Percentiles rank a stretch among this genome's conserved stretches.
Conservation (phyloP, 2,113 vertebrate species). For the Syngnathus floridae region DNA sequence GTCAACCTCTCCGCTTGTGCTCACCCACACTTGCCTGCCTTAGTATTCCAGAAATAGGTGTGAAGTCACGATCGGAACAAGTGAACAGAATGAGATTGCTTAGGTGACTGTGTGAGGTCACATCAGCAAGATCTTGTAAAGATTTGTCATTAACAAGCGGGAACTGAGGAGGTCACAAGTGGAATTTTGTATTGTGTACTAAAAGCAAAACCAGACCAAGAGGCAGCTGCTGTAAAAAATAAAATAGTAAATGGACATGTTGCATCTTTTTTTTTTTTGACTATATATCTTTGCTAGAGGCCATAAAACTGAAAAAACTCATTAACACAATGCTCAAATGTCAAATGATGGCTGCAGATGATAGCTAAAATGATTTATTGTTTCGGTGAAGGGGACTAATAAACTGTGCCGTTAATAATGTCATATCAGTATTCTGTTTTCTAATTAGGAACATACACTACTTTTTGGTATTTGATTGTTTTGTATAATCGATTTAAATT, state of each 20-base stretch:
- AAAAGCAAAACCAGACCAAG: not conserved
- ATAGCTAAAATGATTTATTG: constrained; percentile 1
- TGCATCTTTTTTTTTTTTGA: not conserved
- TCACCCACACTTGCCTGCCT: constrained; percentile 22
- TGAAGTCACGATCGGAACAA: constrained; percentile 5
- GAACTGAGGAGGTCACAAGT: not conserved
- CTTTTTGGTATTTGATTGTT: not conserved
- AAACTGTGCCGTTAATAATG: not conserved
- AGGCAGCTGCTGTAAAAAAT: not conserved
- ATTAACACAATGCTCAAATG: not conserved
- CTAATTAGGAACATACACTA: not conserved
- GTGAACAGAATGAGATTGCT: constrained; percentile 12
- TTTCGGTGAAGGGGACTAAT: not conserved
- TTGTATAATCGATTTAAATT: not conserved
- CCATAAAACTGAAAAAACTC: not conserved
- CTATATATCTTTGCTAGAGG: too few relatives aligned
- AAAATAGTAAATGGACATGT: too few relatives aligned
- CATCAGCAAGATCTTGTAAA: not conserved
- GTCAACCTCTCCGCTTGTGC: constrained; percentile 32
- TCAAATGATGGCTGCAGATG: not conserved
- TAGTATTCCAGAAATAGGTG: constrained; percentile 13
- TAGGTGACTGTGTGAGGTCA: not conserved
- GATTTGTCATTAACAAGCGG: not conserved
- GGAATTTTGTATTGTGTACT: not conserved
- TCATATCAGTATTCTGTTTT: not conserved